Base-by-base conservation (phyloP, 2,113 vertebrate species). In the Ursus arctos region DNA sequence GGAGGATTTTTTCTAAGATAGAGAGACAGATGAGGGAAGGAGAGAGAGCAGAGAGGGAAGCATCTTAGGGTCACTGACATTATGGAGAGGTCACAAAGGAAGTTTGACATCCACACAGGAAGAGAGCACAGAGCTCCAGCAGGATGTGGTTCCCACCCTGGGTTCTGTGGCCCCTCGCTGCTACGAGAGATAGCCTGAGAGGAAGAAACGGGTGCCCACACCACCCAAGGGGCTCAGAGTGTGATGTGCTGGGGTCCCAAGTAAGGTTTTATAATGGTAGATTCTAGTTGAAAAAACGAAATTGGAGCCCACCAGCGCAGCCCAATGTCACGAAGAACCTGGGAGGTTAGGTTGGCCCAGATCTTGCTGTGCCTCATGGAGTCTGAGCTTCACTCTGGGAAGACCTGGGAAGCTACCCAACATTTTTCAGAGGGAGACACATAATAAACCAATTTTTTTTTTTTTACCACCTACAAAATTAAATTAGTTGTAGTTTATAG, bases 21-120 rank as follows among this genome's bases (percentile, higher is more conserved):
- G 9, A 80, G 40, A 40, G 2, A 6, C 22, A 21, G 13, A 31
- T 14, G 10, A 47, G 24, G 28, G 49, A 21, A n/a, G 67, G 65
- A 88, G 71, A 43, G 33, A 71, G 55, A 51, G 51, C 1, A 13
- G 47, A 40, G 49, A 16, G 36, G 86, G 63, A 40, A 4, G n/a
- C 0, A 0, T 31, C 51, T 21, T 11, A 5, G 22, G 19, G 26
- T 1, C 3, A 0, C 3, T 33, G 33, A 31, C 40, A 47, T 31
- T 15, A 7, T 28, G 10, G 24, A 71, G 21, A 57, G 33, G 49
- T 31, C 7, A 0, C 65, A 55, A 36, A 1, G 31, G 15, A 24
- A 3, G 13, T 51, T 11, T 51, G 4, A 53, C 16, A 4, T 40
- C 31, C 47, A n/a, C 1, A 7, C 36, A 57, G 63, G 16, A 28